Base-by-base conservation (phyloP, 2,888 invertebrate species). In the Cerastis rubricosa region DNA sequence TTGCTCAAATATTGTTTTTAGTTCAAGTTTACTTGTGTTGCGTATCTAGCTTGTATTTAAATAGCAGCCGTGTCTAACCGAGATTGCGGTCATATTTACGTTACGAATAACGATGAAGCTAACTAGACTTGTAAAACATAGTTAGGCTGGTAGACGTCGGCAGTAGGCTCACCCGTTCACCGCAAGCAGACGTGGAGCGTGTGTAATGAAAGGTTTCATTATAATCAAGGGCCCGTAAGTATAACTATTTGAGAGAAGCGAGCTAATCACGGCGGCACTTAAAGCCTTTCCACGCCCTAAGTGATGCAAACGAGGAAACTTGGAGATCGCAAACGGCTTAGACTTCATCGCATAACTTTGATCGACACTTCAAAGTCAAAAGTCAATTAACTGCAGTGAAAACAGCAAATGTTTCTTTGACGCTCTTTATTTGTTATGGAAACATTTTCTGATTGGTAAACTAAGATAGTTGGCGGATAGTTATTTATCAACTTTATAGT, bases 271-370 rank as follows among this genome's bases (percentile, higher is more conserved):
- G 92, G 89, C 88, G 88, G 89, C 91, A 91, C 92, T 93, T 91
- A 90, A 93, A 93, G 94, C 94, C 93, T 94, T 94, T 93, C 91
- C 91, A 90, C 91, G 92, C 92, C 93, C 91, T 93, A 93, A 94
- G 93, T 94, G 92, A 95, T 95, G 94, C 94, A 95, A 95, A 96
- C 94, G 94, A 95, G 93, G 90, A 94, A 95, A 95, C 93, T 95
- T 95, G 88, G 91, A 90, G 92, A 93, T 93, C 92, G 91, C 93
- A 93, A 94, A 95, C 93, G 92, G 91, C 91, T 92, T 91, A 91
- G 92, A 92, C 93, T 94, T 90, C 92, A 92, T 93, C 93, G 92
- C 91, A 91, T 92, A 93, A 94, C 94, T 95, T 95, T 94, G 94
- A 95, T 94, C 93, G 93, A 92, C 93, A 93, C 94, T 95, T 94